Base-by-base conservation (phyloP, 2,113 vertebrate species). In the Clarias gariepinus region DNA sequence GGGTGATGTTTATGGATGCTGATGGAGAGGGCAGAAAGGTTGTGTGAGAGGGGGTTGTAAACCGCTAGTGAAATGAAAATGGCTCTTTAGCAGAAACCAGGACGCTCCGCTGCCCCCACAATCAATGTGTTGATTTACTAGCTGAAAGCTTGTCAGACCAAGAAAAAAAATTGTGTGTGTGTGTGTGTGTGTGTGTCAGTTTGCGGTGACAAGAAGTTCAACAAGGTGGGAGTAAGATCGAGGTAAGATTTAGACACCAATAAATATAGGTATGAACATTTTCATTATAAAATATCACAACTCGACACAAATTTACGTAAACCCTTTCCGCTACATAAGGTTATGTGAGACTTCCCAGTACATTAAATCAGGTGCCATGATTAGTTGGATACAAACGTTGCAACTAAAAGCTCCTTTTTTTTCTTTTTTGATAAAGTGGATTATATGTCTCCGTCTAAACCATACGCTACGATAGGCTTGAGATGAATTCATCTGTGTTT, bases 11-110 rank as follows among this genome's bases (percentile, higher is more conserved):
- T 95, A 94, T 91, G 89, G 91, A 90, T 90, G 91, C 88, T 84
- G 86, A 85, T 86, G 71, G 84, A 76, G 80, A 86, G 68, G 85
- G 36, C 85, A 86, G 53, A 68, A 85, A 64, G 36, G 79, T 85
- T 79, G 74, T 90, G 90, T 87, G 90, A 87, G 78, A 80, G 90
- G 71, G 84, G 81, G 77, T 85, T 91, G 93, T 94, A 94, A 94
- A 95, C 92, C 93, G 92, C 93, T 94, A 92, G 94, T 95, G 94
- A 96, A 95, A 95, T 95, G 94, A 96, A 96, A 96, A 95, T 95
- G 95, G 94, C 94, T 95, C 93, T 95, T 95, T 95, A 96, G 94
- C 94, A 94, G 94, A 95, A 95, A 93, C 93, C 94, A 95, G 93
- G 94, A 96, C 94, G 93, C 94, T 94, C 92, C 89, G 89, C 92